Evolutionary conservation across 2,113 vertebrate species (phyloP).

Genomic region (Ahaetulla prasina): DNA sequence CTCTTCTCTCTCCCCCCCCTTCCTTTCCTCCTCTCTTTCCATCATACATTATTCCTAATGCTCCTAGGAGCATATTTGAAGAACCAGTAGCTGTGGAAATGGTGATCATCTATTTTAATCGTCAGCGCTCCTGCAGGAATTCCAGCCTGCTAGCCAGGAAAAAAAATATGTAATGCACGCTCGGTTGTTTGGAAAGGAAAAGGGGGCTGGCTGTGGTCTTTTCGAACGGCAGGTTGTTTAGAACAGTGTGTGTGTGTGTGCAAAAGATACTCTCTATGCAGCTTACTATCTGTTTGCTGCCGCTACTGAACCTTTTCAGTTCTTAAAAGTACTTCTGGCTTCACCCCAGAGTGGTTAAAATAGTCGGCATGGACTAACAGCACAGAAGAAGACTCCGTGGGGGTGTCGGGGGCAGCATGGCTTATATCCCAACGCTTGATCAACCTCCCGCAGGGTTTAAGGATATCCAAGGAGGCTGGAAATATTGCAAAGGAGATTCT

Average conservation of each 20-base stretch:
- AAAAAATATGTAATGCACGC: constrained; percentile 31
- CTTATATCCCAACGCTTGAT: constrained; percentile 47
- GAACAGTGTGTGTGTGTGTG: constrained; percentile 18
- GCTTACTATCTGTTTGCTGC: background rate
- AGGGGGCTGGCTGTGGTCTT: constrained; percentile 43
- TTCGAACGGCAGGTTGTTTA: constrained; percentile 29
- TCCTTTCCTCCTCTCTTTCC: constrained; percentile 59
- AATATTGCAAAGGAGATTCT: constrained; percentile 64
- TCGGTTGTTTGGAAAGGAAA: background rate
- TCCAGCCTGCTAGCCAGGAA: constrained; percentile 47
- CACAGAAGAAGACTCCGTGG: constrained; percentile 49
- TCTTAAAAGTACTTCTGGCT: constrained; percentile 44
- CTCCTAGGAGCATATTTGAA: constrained; percentile 62
- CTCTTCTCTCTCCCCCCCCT: constrained; percentile 53
- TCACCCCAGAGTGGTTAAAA: constrained; percentile 51
- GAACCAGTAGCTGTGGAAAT: constrained; percentile 65
- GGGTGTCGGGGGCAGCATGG: constrained; percentile 48
- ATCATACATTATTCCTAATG: constrained; percentile 67
- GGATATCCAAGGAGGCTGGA: constrained; percentile 64
- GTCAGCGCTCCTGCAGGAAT: constrained; percentile 61
- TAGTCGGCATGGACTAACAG: constrained; percentile 65
- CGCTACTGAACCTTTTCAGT: constrained; percentile 30
- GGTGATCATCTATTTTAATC: constrained; percentile 64
- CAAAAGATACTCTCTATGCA: constrained; percentile 25
- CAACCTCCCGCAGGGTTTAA: constrained; percentile 63